Evolutionary conservation across 2,888 invertebrate genomes (phyloP).

Genomic region (Podotricha telesiphe): DNA sequence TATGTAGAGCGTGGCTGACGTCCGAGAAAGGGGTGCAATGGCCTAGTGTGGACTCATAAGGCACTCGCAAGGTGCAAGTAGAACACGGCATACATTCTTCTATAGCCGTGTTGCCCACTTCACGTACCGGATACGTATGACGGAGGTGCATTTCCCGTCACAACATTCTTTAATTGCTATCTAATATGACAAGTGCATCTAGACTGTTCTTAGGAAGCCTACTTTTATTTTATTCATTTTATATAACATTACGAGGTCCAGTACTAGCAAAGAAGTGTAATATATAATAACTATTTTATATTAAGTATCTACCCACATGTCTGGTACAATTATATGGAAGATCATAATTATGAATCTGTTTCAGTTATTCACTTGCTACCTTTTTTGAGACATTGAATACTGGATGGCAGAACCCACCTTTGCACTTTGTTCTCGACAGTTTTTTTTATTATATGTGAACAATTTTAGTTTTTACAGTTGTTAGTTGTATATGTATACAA

Average conservation of each 20-base stretch:
- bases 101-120: slow-evolving; percentile 70
- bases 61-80: slow-evolving; percentile 60
- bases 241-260: not conserved
- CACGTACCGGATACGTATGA: slow-evolving; percentile 64
- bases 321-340: no score
- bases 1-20: slow-evolving; percentile 79
- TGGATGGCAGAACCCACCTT: no score
- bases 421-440: no score
- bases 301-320: no score
- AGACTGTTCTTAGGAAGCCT: slow-evolving; percentile 8
- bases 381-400: no score
- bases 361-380: not conserved
- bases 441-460: no score
- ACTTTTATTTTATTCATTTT: not conserved
- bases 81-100: slow-evolving; percentile 75
- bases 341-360: no score
- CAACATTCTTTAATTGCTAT: slow-evolving; percentile 43
- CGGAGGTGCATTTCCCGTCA: slow-evolving; percentile 66
- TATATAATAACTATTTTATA: not conserved
- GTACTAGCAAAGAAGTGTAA: not conserved
- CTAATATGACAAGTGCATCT: slow-evolving; percentile 19
- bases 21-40: slow-evolving; percentile 81
- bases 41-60: slow-evolving; percentile 66
- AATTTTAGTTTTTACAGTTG: no score
- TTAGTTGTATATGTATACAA: slow-evolving; percentile 19